Evolutionary conservation across 2,797 vertebrate genomes (phyloP).

Genomic region (Mormyrus proboscirostris): DNA sequence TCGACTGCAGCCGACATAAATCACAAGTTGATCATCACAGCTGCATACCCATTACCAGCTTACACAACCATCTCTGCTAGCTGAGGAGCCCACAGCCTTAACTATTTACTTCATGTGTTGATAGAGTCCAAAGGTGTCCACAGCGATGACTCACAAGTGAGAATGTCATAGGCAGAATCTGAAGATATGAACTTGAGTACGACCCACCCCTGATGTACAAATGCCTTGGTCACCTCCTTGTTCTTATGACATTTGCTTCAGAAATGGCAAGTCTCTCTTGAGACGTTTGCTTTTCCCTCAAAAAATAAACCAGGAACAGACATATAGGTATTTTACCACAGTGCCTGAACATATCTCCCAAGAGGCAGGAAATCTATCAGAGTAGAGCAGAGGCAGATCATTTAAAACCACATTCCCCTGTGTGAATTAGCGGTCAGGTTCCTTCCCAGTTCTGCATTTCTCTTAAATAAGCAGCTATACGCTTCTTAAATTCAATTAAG

Average conservation of each 20-base stretch:
- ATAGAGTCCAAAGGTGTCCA: background rate
- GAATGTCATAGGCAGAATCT: background rate
- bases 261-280: background rate
- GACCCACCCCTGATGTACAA: background rate
- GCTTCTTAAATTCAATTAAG: constrained; percentile 17
- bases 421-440: constrained; percentile 11
- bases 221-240: background rate
- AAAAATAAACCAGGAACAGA: background rate
- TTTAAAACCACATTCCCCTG: background rate
- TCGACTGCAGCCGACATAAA: background rate
- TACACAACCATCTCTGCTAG: background rate
- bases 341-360: background rate
- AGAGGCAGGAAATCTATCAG: background rate
- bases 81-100: background rate
- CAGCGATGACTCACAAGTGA: background rate
- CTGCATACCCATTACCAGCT: background rate
- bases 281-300: background rate
- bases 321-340: background rate
- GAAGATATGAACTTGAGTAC: background rate
- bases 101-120: background rate
- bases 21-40: background rate
- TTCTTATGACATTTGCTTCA: background rate
- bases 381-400: background rate
- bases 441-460: constrained; percentile 2
- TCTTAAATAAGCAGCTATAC: constrained; percentile 15